These are phyloP conservation scores for Seira musarum DNA, from an alignment of 2,888 invertebrate species.

Conservation along the genomic window DNA sequence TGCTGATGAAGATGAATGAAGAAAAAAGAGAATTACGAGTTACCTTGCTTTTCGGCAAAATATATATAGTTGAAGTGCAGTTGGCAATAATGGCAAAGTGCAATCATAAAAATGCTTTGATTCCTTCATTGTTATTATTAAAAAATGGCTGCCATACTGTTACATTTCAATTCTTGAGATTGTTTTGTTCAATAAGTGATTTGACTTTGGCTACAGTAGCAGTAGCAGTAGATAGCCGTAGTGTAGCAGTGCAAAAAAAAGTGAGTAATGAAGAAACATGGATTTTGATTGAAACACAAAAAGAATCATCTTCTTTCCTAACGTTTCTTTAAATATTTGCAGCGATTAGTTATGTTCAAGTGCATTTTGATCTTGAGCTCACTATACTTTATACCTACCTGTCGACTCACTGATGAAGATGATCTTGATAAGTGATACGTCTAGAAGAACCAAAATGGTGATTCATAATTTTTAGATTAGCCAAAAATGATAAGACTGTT, in stretches of 20 bases:
- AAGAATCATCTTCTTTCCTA: background rate
- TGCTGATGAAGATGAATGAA: background rate
- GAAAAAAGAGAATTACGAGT: too few species aligned
- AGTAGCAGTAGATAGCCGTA: background rate
- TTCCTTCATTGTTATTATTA: constrained; percentile 5
- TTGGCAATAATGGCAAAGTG: too few species aligned
- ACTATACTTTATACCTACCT: too few species aligned
- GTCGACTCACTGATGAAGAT: background rate
- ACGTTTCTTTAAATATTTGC: constrained; percentile 1
- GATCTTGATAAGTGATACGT: constrained; percentile 1
- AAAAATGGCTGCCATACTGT: background rate
- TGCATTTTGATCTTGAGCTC: constrained; percentile 5
- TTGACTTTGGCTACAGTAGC: too few species aligned
- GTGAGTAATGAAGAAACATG: background rate
- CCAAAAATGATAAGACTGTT: background rate
- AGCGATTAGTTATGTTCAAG: constrained; percentile 14
- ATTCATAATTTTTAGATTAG: constrained; percentile 10
- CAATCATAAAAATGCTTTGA: constrained; percentile 9
- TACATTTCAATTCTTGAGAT: constrained; percentile 7
- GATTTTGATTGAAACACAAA: background rate
- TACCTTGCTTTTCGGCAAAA: too few species aligned
- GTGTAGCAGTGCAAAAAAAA: background rate
- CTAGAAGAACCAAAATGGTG: background rate
- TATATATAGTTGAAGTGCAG: background rate
- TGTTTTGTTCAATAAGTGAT: too few species aligned